Percentiles rank a stretch among this genome's conserved stretches.
phyloP scores from a whole-genome alignment of 2,888 invertebrate species.

The Cheilosia urbana region DNA sequence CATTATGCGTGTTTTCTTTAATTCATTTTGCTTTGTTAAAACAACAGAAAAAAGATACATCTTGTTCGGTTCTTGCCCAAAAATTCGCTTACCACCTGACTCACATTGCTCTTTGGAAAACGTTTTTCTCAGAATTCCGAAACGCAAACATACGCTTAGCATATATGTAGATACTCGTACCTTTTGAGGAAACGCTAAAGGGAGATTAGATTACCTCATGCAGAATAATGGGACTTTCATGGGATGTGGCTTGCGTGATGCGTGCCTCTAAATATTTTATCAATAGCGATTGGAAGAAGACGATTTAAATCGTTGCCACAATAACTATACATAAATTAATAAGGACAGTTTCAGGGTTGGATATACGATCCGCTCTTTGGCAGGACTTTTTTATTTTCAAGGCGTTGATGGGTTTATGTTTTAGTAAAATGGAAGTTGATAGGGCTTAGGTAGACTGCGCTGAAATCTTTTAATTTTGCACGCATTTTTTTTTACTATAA shows the following conservation, averaged over 20 bases:
- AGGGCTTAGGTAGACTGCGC: too few species aligned
- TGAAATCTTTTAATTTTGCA: too few species aligned
- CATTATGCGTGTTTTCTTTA: too few species aligned
- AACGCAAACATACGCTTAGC: background rate
- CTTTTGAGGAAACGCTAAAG: background rate
- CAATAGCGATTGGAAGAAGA: background rate
- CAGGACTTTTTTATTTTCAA: background rate
- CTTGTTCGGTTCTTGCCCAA: background rate
- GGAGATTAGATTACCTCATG: constrained; percentile 20
- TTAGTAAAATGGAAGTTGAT: background rate
- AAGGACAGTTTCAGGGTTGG: background rate
- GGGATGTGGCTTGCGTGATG: background rate
- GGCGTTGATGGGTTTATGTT: background rate
- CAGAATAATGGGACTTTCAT: constrained; percentile 35
- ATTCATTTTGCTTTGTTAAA: too few species aligned
- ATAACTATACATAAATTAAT: background rate
- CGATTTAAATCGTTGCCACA: background rate
- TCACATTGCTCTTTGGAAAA: background rate
- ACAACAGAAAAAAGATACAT: too few species aligned
- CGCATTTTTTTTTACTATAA: too few species aligned
- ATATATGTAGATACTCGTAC: background rate
- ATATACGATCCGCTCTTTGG: background rate
- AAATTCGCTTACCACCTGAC: background rate
- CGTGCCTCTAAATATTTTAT: background rate
- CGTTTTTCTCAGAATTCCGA: background rate